Evolutionary conservation across 2,113 vertebrate genomes (phyloP), one percentile per base, ranked within the genome.

Genomic region (Tauraco erythrolophus): DNA sequence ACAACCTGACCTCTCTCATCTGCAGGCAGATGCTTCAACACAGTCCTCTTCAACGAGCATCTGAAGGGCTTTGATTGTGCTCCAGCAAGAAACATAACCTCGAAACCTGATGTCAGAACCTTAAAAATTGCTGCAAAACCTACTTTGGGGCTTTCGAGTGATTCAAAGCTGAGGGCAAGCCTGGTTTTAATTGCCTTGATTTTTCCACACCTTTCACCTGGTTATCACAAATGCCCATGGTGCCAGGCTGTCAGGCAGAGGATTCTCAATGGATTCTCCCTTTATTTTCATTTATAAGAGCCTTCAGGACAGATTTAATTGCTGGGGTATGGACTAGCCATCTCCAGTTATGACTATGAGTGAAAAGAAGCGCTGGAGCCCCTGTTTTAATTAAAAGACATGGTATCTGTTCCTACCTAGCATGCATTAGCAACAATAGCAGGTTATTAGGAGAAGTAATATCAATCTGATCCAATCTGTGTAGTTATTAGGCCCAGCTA

Each of bases 341-440:
- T 62, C 87, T 62, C 74, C 82, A 96, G 83, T 84, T 88, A 78
- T 4, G 56, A 9, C 75, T 91, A 64, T 0, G 1, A 84, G 65
- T 21, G 72, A 87, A 75, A 37, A 61, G 24, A 74, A 87, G 35
- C 24, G n/a, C 81, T 10, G 57, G 39, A 88, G 37, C 30, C 8
- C 46, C 37, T 12, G 2, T 56, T 96, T 96, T 97, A 95, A 98
- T 97, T 94, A 97, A 89, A 92, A 95, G 85, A 45, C 81, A 69
- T 0, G 25, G 25, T 78, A 19, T 37, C 65, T 56, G 3, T 33
- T 74, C 70, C 65, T 61, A 78, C 61, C 35, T 45, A 9, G 56
- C 10, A 28, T 19, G 35, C 50, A 56, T 22, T 4, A 31, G 65
- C 68, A 92, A 92, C 89, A 91, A 51, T 7, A 95, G 89, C 19